phyloP scores from a whole-genome alignment of 2,888 invertebrate species.

The Sphaerophoria taeniata region DNA sequence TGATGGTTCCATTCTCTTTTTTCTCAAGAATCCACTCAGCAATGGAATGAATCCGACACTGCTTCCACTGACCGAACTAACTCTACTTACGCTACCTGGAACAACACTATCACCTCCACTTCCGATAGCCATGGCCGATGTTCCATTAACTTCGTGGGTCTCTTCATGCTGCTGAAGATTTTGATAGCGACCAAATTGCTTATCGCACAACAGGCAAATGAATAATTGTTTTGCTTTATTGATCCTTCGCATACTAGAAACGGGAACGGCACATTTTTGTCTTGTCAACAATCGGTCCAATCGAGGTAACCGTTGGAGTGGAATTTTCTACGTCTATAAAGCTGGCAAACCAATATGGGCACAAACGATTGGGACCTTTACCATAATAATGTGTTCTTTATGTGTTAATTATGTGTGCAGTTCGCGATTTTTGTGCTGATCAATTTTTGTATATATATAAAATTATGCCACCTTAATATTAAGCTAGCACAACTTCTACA shows the following conservation, averaged over 20 bases:
- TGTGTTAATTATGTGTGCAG: too few relatives aligned
- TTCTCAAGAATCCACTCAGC: slow-evolving; percentile 37
- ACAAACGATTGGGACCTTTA: too few relatives aligned
- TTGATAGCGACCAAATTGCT: slow-evolving; percentile 59
- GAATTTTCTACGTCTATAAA: too few relatives aligned
- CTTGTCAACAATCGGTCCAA: too few relatives aligned
- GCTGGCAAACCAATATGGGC: too few relatives aligned
- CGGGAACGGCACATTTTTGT: too few relatives aligned
- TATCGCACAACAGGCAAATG: slow-evolving; percentile 66
- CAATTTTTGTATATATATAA: too few relatives aligned
- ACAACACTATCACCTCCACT: slow-evolving; percentile 7
- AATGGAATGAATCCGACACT: slow-evolving; percentile 16
- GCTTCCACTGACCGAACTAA: slow-evolving; percentile 45
- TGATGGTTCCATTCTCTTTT: slow-evolving; percentile 41
- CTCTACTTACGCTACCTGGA: slow-evolving; percentile 34
- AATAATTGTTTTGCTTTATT: slow-evolving; percentile 69
- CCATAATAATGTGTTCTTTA: too few relatives aligned
- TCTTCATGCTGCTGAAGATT: slow-evolving; percentile 67
- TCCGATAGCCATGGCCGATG: slow-evolving; percentile 15
- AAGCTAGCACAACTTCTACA: too few relatives aligned
- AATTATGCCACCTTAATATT: too few relatives aligned
- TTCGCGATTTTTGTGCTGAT: too few relatives aligned
- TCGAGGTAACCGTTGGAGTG: too few relatives aligned
- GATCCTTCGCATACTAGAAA: slow-evolving; percentile 61
- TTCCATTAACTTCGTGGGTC: slow-evolving; percentile 56